These are phyloP conservation scores for Apeltes quadracus DNA, from an alignment of 2,113 vertebrate species.

Conservation along the genomic window DNA sequence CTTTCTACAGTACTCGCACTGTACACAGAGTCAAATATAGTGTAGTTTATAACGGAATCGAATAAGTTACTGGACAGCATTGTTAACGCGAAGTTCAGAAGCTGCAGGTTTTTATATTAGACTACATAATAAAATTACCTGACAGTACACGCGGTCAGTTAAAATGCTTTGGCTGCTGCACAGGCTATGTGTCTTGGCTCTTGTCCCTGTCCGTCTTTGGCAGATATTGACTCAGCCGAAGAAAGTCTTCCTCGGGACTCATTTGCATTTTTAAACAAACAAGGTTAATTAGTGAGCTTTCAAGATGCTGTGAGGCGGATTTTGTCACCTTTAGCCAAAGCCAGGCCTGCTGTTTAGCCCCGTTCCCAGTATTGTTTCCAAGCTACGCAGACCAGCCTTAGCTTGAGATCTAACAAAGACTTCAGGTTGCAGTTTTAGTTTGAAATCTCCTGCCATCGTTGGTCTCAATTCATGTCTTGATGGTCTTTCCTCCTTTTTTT, in stretches of 20 bases:
- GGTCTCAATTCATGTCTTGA: background rate
- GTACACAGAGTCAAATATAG: background rate
- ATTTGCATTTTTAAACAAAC: background rate
- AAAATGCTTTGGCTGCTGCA: conserved; percentile 18
- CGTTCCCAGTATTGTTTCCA: background rate
- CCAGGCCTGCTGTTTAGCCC: no score
- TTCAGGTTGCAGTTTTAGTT: background rate
- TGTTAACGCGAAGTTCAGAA: conserved; percentile 11
- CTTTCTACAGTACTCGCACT: background rate
- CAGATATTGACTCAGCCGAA: background rate
- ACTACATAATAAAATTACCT: conserved; percentile 24
- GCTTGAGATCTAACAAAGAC: background rate
- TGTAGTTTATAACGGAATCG: background rate
- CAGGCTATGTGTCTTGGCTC: conserved; percentile 13
- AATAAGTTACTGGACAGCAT: background rate
- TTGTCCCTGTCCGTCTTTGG: conserved; percentile 2
- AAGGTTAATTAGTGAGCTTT: background rate
- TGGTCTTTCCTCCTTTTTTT: background rate
- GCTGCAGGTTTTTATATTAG: conserved; percentile 26
- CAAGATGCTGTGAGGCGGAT: background rate
- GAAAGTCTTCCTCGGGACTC: background rate
- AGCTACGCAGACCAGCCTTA: background rate
- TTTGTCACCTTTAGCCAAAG: background rate
- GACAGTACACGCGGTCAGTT: conserved; percentile 23
- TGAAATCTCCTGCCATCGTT: background rate